Base-by-base conservation (phyloP, 2,113 vertebrate species). In the Peromyscus maniculatus region DNA sequence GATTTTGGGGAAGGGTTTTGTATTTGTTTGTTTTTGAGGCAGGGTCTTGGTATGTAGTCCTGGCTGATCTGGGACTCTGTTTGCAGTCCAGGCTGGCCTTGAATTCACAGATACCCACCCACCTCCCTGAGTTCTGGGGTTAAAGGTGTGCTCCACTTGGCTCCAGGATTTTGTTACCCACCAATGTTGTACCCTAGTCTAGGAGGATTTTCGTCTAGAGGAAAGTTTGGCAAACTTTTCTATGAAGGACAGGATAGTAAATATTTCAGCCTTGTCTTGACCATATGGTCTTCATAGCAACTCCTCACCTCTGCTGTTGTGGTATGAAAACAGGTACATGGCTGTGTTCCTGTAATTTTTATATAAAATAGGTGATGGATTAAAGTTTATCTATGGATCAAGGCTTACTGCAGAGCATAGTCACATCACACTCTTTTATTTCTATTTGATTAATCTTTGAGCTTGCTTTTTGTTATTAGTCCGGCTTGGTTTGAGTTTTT, bases 381-480 rank as follows among this genome's bases (percentile, higher is more conserved):
- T 78, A 22, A 26, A 93, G 88, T 96, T 94, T 86, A 43, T 87
- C 43, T 4, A 8, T 75, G 16, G 46, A 36, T 43, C 39, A 39
- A n/a, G 43, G 9, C 92, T 95, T 95, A 28, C 59, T 79, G 84
- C 83, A 95, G 87, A 94, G 21, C 87, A 96, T 88, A 79, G 62
- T 36, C 92, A n/a, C 13, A n/a, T 55, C 33, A 5, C 10, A 90
- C 13, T 87, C 2, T 24, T 36, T 93, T n/a, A 28, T 91, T 84
- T 94, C 31, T 93, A 0, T 75, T 97, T 21, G 31, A 91, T 9
- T 93, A 15, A 55, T 55, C 49, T 89, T 62, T 96, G 79, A 93
- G 19, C 21, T 93, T 96, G 17, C 67, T 94, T 88, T 94, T 62
- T 93, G 80, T 33, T 80, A 16, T 21, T 46, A 9, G 26, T 66